phyloP scores from a whole-genome alignment of 2,888 invertebrate genomes.

The Thumatha senex region DNA sequence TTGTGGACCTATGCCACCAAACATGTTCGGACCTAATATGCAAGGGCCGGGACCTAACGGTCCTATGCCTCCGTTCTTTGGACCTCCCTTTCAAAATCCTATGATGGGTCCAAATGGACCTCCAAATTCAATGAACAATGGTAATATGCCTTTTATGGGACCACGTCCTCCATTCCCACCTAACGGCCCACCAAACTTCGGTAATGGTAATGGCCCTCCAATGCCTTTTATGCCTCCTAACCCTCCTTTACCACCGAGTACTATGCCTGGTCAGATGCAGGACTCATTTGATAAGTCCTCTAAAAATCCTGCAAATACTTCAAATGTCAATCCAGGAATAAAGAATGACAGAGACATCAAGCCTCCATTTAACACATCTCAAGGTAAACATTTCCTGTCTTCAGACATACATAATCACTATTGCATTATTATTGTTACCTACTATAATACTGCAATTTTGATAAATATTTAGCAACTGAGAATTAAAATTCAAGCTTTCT shows the following conservation, averaged over 20 bases:
- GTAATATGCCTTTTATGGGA: conserved; percentile 66
- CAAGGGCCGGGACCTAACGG: conserved; percentile 48
- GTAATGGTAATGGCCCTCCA: conserved; percentile 51
- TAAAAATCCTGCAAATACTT: conserved; percentile 28
- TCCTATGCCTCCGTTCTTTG: conserved; percentile 43
- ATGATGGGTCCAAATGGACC: conserved; percentile 54
- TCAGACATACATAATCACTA: conserved; percentile 12
- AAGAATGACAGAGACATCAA: conserved; percentile 71
- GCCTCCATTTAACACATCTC: conserved; percentile 65
- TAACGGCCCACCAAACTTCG: conserved; percentile 60
- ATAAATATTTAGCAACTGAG: conserved; percentile 7
- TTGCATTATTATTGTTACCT: conserved; percentile 21
- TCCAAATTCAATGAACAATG: conserved; percentile 42
- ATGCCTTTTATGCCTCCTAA: conserved; percentile 62
- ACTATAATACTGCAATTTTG: conserved; percentile 29
- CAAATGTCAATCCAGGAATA: conserved; percentile 27
- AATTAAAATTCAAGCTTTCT: conserved; percentile 30
- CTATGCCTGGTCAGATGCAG: conserved; percentile 39
- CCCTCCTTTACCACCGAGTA: conserved; percentile 33
- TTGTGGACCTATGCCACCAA: conserved; percentile 44
- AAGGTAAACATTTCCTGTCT: conserved; percentile 52
- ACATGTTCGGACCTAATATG: conserved; percentile 55
- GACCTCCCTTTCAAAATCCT: conserved; percentile 41
- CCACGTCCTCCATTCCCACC: conserved; percentile 68
- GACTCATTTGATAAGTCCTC: conserved; percentile 42